A percentile compares a stretch with the other conserved stretches of the same genome.
Conservation (phyloP, 2,888 invertebrate species). For the Sialis lutaria region DNA sequence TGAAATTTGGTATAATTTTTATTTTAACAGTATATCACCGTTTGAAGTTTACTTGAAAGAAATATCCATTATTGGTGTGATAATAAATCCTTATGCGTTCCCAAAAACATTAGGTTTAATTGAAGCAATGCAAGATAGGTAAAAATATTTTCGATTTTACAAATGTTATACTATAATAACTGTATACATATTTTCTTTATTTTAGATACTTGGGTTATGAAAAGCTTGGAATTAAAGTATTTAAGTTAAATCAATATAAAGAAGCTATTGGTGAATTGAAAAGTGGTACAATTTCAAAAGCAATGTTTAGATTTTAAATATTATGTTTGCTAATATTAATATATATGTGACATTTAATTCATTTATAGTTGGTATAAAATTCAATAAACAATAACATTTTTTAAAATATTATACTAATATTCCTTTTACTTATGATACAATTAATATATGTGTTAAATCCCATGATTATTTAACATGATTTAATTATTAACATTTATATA, state of each 20-base stretch:
- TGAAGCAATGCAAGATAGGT: slow-evolving; percentile 43
- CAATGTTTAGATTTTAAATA: slow-evolving; percentile 31
- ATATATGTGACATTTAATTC: no score
- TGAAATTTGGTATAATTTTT: no score
- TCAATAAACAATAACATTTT: no score
- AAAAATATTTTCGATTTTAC: slow-evolving; percentile 5
- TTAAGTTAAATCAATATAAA: slow-evolving; percentile 31
- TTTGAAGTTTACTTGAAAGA: slow-evolving; percentile 45
- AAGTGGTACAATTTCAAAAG: slow-evolving; percentile 38
- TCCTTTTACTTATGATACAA: no score
- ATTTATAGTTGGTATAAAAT: no score
- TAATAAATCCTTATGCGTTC: slow-evolving; percentile 50
- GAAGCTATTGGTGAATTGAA: slow-evolving; percentile 34
- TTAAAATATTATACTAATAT: no score
- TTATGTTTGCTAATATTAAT: no score
- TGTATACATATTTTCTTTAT: slow-evolving; percentile 7
- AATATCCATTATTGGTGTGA: slow-evolving; percentile 41
- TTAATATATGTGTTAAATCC: no score
- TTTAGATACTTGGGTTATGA: slow-evolving; percentile 39
- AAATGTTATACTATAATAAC: no score
- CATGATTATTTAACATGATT: no score
- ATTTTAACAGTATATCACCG: slow-evolving; percentile 29
- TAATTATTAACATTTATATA: no score
- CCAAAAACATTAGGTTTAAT: slow-evolving; percentile 42
- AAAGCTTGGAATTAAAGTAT: slow-evolving; percentile 39